phyloP scores from a whole-genome alignment of 2,113 vertebrate genomes.

The Numenius arquata region DNA sequence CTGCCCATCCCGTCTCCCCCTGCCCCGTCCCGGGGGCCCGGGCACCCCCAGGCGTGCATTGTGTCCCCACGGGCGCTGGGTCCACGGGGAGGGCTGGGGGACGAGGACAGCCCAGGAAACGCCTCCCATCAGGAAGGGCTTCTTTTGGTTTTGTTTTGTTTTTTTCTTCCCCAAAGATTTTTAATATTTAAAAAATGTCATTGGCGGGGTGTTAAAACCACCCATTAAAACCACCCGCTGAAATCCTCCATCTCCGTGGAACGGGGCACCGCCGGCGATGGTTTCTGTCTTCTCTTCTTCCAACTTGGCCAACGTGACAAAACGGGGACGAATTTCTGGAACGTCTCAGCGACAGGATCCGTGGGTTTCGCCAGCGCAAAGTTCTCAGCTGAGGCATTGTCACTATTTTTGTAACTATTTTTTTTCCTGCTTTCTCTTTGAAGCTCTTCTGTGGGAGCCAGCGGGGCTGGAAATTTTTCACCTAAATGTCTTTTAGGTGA shows the following conservation, averaged over 20 bases:
- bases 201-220: neutral
- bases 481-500: neutral
- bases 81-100: neutral
- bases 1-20: neutral
- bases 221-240: no score
- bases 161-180: neutral
- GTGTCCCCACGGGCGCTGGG: neutral
- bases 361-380: neutral
- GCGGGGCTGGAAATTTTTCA: neutral
- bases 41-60: neutral
- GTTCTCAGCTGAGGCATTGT: neutral
- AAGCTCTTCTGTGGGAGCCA: neutral
- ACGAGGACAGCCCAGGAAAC: neutral
- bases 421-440: neutral
- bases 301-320: neutral
- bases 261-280: rapidly evolving
- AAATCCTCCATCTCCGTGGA: neutral
- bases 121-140: neutral
- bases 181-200: neutral
- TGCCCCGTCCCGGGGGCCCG: rapidly evolving
- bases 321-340: neutral
- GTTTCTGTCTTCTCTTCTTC: neutral
- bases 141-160: neutral
- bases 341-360: neutral
- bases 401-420: neutral